phyloP scores from a whole-genome alignment of 2,113 vertebrate species.

The Todiramphus chloris region DNA sequence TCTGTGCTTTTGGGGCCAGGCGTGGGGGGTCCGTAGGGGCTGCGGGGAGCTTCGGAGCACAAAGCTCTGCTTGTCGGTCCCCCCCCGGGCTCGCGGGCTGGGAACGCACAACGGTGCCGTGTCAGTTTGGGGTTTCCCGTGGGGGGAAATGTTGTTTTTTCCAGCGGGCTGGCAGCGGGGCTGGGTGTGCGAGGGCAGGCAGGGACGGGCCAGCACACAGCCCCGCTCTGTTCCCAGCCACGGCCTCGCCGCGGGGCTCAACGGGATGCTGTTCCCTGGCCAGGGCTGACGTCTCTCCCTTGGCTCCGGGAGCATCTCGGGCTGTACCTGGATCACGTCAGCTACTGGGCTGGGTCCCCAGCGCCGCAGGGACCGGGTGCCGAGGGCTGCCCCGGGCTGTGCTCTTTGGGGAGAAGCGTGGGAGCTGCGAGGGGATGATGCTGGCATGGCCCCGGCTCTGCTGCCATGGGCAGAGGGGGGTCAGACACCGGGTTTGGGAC shows the following conservation, averaged over 20 bases:
- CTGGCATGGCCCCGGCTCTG: rapidly evolving
- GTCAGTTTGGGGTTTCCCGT: neutral
- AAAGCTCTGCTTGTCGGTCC: constrained; percentile 8
- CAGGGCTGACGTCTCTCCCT: neutral
- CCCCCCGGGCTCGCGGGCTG: neutral
- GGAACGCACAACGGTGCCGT: neutral
- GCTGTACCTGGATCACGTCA: neutral
- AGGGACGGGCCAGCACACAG: constrained; percentile 38
- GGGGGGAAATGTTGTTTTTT: constrained; percentile 49
- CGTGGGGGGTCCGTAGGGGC: neutral
- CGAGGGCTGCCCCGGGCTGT: neutral
- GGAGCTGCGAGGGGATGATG: neutral
- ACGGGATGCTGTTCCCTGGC: constrained; percentile 53
- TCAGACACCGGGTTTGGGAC: neutral
- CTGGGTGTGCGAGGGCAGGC: neutral
- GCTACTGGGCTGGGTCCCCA: neutral
- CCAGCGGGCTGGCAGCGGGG: neutral
- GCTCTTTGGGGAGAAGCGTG: rapidly evolving
- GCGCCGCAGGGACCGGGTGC: neutral
- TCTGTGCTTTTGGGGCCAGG: neutral
- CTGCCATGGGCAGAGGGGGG: rapidly evolving
- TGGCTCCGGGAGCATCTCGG: neutral
- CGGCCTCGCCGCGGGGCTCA: neutral
- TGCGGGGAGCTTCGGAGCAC: neutral
- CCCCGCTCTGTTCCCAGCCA: neutral